These are phyloP conservation scores for Podarcis lilfordi DNA, from an alignment of 2,797 vertebrate species.

Conservation along the genomic window DNA sequence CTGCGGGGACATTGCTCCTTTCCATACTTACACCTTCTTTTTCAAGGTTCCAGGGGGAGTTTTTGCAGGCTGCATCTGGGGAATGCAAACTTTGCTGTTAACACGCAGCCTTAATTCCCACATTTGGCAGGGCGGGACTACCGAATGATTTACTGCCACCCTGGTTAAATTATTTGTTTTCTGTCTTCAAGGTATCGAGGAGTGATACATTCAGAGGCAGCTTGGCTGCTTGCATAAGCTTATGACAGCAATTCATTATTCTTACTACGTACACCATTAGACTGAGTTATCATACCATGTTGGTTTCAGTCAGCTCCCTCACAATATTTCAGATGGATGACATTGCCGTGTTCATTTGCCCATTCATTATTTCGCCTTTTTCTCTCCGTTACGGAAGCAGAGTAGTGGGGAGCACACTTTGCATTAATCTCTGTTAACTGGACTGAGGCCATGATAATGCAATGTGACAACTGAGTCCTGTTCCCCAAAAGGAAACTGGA, in stretches of 20 bases:
- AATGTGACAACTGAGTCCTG: conserved; percentile 6
- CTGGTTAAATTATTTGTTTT: conserved; percentile 58
- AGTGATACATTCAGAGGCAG: conserved; percentile 30
- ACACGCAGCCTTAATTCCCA: background rate
- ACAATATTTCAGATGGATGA: conserved; percentile 25
- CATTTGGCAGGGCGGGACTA: background rate
- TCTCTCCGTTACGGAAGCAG: conserved; percentile 8
- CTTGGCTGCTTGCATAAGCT: background rate
- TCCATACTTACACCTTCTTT: background rate
- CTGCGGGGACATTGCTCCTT: conserved; percentile 4
- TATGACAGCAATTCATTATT: conserved; percentile 63
- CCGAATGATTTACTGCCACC: conserved; percentile 27
- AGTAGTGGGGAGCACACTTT: conserved; percentile 14
- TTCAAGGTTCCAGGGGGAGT: accelerated
- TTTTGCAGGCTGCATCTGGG: accelerated
- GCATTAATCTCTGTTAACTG: background rate
- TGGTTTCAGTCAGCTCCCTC: conserved; percentile 46
- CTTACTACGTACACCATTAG: conserved; percentile 49
- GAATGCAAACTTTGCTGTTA: background rate
- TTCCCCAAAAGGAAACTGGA: background rate
- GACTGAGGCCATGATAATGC: background rate
- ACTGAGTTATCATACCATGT: conserved; percentile 39
- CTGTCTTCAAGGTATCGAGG: conserved; percentile 34
- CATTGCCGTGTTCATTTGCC: background rate
- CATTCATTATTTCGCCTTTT: background rate